Base-by-base conservation (phyloP, 2,797 vertebrate genomes). In the Allobates femoralis region DNA sequence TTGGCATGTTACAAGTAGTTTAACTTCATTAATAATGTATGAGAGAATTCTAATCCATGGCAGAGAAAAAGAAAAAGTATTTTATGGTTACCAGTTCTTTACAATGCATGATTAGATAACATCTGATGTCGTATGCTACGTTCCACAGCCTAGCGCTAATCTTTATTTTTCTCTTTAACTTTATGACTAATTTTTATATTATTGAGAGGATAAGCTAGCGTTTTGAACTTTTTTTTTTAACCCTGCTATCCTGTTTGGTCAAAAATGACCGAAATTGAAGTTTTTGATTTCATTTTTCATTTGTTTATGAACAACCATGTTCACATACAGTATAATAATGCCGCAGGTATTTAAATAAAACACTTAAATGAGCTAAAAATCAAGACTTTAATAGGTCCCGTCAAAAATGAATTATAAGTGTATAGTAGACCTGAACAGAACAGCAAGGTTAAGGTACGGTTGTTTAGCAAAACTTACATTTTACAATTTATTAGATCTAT, bases 1-100 rank as follows among this genome's bases (percentile, higher is more conserved):
- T 98, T 97, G 97, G 97, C 98, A 99, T 99, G 98, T 95, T 96
- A 97, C 97, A 95, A 96, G 97, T 98, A 97, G 96, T 98, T 97
- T 98, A 97, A 96, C 96, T 96, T 97, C 97, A 99, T 99, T 97
- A 98, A 99, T 99, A 99, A 99, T 99, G 97, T 96, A 99, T 99
- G 97, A 99, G 97, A 96, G 96, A 96, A 97, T 97, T 96, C 95
- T 97, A 98, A 98, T 98, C 97, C 96, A 95, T 83, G 93, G 93
- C 92, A 91, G 93, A 92, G 92, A 95, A 93, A 92, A 93, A 83
- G n/a, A 14, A 83, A 83, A 93, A 92, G 89, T 91, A 89, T 89
- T 91, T 90, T 88, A 87, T 91, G 92, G 92, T 92, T 93, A 92
- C 90, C 93, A 94, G 94, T 94, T 92, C 93, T 93, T 87, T 90